A percentile compares a stretch with the other conserved stretches of the same genome.
Evolutionary conservation across 2,113 vertebrate genomes (phyloP).

Genomic region (Illadopsis cleaveri): DNA sequence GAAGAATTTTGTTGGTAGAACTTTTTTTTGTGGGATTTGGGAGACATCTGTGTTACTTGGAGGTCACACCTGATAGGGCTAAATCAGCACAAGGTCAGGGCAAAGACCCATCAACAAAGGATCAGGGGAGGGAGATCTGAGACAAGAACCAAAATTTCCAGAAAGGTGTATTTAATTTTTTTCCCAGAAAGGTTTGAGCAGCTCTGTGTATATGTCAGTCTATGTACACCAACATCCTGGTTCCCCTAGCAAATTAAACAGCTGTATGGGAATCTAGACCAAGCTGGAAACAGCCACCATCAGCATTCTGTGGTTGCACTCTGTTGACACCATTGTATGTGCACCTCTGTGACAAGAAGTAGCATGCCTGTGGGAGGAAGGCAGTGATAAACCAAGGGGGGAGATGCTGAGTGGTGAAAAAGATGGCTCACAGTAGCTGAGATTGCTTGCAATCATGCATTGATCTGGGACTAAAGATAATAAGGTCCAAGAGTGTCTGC

Average conservation of each 20-base stretch:
- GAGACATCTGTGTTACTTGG: neutral
- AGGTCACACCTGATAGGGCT: neutral
- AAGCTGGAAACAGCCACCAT: neutral
- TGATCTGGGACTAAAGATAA: neutral
- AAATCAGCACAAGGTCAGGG: neutral
- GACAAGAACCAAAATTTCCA: neutral
- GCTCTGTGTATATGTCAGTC: neutral
- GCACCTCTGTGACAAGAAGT: neutral
- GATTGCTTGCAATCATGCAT: neutral
- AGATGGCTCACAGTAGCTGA: neutral
- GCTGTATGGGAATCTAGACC: neutral
- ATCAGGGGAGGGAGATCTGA: neutral
- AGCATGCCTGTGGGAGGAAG: accelerated
- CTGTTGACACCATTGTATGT: neutral
- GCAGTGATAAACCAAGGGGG: neutral
- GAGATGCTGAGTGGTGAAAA: neutral
- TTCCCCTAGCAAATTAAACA: neutral
- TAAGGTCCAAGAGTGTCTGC: neutral
- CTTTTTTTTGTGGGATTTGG: neutral
- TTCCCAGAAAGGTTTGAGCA: neutral
- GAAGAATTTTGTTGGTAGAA: neutral
- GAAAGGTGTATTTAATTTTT: neutral
- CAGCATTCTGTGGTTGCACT: neutral
- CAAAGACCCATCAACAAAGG: neutral
- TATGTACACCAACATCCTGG: too few species aligned